Evolutionary conservation across 2,113 vertebrate genomes (phyloP).

Genomic region (Mesembrinibis cayennensis): DNA sequence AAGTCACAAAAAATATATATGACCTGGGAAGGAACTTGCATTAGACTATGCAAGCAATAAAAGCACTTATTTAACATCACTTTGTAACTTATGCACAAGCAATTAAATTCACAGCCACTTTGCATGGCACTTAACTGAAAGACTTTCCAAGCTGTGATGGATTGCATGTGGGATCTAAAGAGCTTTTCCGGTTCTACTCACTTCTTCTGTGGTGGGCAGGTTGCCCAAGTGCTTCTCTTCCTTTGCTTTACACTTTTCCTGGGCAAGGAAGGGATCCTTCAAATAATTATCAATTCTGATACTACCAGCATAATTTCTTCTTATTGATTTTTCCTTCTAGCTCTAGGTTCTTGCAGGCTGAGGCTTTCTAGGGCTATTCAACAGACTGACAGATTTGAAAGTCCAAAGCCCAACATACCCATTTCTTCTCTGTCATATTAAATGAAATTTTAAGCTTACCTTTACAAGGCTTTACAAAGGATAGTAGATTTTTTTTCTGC

Average conservation of each 20-base stretch:
- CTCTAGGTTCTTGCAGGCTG: neutral
- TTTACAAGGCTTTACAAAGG: neutral
- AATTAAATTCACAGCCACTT: neutral
- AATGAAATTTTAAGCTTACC: neutral
- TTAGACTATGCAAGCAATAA: neutral
- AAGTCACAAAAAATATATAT: neutral
- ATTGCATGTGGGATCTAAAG: neutral
- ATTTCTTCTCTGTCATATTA: neutral
- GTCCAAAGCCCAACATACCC: neutral
- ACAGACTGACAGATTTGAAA: neutral
- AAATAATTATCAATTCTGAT: neutral
- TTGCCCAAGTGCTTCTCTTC: neutral
- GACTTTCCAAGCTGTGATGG: neutral
- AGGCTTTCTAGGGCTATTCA: neutral
- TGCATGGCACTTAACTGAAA: neutral
- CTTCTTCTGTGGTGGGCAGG: neutral
- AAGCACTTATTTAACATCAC: neutral
- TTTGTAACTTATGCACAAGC: neutral
- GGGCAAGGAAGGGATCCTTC: neutral
- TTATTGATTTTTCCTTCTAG: constrained; percentile 17
- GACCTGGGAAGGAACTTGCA: neutral
- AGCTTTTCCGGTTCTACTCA: neutral
- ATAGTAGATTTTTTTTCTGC: neutral
- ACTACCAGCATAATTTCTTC: constrained; percentile 16
- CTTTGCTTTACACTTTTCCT: neutral